A percentile compares a stretch with the other conserved stretches of the same genome.
These are phyloP conservation scores for Leptinotarsa defecta DNA, from an alignment of 1,140 invertebrate species.

Conservation along the genomic window DNA sequence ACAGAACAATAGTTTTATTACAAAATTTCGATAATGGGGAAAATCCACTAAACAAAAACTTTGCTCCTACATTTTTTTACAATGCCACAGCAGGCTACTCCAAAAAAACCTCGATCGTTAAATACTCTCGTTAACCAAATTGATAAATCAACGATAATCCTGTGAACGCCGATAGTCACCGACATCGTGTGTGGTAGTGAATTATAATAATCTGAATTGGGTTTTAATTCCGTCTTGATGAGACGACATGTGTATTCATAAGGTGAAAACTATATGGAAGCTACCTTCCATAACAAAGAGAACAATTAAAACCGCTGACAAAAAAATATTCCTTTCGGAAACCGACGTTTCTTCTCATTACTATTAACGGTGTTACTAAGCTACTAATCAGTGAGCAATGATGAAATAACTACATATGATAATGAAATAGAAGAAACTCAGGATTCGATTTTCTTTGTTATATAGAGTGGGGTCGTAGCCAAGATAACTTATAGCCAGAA, in stretches of 20 bases:
- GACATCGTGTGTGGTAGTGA: constrained; percentile 12
- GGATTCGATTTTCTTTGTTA: no score
- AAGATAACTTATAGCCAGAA: no score
- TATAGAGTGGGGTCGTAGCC: no score
- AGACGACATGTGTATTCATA: constrained; percentile 16
- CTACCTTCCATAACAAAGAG: background rate
- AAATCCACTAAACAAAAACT: no score
- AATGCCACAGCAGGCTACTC: no score
- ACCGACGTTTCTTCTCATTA: background rate
- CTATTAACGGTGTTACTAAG: background rate
- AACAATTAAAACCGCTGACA: background rate
- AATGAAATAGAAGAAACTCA: no score
- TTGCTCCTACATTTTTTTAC: no score
- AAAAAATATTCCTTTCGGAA: background rate
- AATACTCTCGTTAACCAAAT: background rate
- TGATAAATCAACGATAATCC: background rate
- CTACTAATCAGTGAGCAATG: no score
- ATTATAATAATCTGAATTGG: constrained; percentile 18
- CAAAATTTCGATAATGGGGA: no score
- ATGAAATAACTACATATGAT: no score
- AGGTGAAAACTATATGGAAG: constrained; percentile 8
- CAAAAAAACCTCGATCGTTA: no score
- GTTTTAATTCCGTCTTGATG: constrained; percentile 30
- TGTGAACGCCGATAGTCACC: constrained; percentile 11
- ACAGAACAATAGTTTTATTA: no score